Percentiles rank a stretch among this genome's conserved stretches.
Evolutionary conservation across 2,888 invertebrate genomes (phyloP).

Genomic region (Sabatieria punctata): DNA sequence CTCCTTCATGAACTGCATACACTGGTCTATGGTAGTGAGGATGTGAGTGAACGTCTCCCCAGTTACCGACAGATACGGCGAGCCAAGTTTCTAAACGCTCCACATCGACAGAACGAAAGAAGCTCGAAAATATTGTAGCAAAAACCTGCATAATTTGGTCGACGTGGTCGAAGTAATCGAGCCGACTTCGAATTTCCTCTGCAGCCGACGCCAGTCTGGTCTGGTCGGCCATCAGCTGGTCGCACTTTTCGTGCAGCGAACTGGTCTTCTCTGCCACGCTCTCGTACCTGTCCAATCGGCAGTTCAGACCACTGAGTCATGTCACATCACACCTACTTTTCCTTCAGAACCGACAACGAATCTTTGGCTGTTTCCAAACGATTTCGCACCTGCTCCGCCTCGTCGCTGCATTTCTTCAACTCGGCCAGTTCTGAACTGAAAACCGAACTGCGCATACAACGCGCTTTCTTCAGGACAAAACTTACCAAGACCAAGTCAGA

Average conservation of each 20-base stretch:
- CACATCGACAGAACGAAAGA: too few species aligned
- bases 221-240: constrained; percentile 35
- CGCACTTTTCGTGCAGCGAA: constrained; percentile 36
- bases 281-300: constrained; percentile 31
- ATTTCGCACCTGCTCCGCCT: background rate
- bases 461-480: too few species aligned
- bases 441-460: too few species aligned
- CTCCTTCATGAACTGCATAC: constrained; percentile 29
- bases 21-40: constrained; percentile 33
- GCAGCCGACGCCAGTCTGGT: constrained; percentile 15
- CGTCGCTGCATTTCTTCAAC: background rate
- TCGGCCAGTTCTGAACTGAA: background rate
- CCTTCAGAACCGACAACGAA: background rate
- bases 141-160: constrained; percentile 7
- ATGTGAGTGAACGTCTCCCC: constrained; percentile 35
- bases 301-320: constrained; percentile 22
- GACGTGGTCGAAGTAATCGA: constrained; percentile 19
- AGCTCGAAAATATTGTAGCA: background rate
- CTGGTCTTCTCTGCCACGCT: constrained; percentile 34
- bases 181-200: constrained; percentile 12
- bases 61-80: constrained; percentile 24
- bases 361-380: background rate
- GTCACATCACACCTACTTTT: too few species aligned
- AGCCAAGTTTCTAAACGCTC: constrained; percentile 3
- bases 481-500: too few species aligned